Conservation (phyloP, 2,888 invertebrate genomes). For the Endotricha flammealis region DNA sequence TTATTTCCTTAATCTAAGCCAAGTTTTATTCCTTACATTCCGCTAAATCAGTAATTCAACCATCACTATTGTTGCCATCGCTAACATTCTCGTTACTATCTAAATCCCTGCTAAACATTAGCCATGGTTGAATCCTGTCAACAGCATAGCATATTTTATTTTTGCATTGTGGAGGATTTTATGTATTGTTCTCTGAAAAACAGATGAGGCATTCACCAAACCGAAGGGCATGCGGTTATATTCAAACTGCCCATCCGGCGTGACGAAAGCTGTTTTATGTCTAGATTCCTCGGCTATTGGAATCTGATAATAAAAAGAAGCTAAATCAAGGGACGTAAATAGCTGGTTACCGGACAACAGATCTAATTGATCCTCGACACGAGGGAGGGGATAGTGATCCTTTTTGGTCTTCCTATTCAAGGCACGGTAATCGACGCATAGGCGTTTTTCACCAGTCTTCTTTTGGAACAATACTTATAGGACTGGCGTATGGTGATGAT, state of each 20-base stretch:
- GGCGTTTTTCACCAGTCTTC: not conserved
- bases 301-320: not conserved
- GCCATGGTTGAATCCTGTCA: not conserved
- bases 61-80: too few species aligned
- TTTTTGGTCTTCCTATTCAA: not conserved
- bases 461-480: too few species aligned
- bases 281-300: not conserved
- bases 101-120: not conserved
- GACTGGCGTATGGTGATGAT: conserved; percentile 14
- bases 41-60: too few species aligned
- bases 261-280: not conserved
- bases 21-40: too few species aligned
- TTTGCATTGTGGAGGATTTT: not conserved
- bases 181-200: not conserved
- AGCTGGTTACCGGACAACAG: not conserved
- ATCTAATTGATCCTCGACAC: not conserved
- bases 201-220: not conserved
- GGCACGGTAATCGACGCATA: not conserved
- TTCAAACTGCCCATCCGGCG: not conserved
- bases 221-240: not conserved
- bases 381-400: not conserved
- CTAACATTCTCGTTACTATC: too few species aligned
- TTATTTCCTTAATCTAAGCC: too few species aligned
- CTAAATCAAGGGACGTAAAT: not conserved
- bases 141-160: not conserved